These are phyloP conservation scores for Elanoides forficatus DNA, from an alignment of 2,113 vertebrate species.

Conservation along the genomic window DNA sequence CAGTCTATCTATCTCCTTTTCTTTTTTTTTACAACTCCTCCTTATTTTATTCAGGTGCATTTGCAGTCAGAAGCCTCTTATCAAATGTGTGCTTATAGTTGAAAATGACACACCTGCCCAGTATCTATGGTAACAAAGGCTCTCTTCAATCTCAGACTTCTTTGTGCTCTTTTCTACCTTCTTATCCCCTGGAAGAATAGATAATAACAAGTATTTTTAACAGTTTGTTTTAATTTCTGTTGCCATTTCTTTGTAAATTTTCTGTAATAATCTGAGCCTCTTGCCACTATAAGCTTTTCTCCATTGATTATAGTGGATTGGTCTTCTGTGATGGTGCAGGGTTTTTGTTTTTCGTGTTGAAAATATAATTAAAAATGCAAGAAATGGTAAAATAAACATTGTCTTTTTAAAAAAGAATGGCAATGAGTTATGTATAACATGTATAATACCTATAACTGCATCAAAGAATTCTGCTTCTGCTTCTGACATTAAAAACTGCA, in stretches of 20 bases:
- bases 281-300: background rate
- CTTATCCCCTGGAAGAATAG: conserved; percentile 43
- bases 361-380: background rate
- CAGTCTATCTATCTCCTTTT: background rate
- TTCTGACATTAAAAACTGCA: background rate
- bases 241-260: background rate
- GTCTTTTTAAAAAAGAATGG: background rate
- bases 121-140: conserved; percentile 78
- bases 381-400: background rate
- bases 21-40: background rate
- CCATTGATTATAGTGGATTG: background rate
- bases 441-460: background rate
- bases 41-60: conserved; percentile 69
- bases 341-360: background rate
- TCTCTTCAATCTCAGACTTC: conserved; percentile 65
- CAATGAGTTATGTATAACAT: background rate
- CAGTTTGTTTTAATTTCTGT: conserved; percentile 26
- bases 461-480: background rate
- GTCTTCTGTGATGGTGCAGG: background rate
- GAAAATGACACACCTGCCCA: conserved; percentile 73
- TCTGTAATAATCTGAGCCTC: background rate
- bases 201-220: conserved; percentile 2
- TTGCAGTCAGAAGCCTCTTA: conserved; percentile 60
- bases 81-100: conserved; percentile 65
- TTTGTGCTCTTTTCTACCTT: conserved; percentile 63